These are phyloP conservation scores for Lineus longissimus DNA, from an alignment of 1,140 invertebrate species.

Conservation along the genomic window DNA sequence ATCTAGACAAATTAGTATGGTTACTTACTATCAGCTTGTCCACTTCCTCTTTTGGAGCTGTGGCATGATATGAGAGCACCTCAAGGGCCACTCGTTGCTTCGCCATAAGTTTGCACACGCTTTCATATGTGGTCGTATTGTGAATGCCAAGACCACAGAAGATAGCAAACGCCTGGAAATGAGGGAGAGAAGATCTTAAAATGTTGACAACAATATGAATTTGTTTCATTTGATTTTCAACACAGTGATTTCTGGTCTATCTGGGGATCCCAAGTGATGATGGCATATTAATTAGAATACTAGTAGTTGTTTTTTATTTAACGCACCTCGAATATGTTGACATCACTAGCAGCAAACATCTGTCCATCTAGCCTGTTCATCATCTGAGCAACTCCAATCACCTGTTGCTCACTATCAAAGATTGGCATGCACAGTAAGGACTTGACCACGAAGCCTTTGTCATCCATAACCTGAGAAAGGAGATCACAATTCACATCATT, in stretches of 20 bases:
- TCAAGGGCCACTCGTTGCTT: conserved; percentile 94
- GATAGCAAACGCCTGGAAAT: conserved; percentile 95
- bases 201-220: neutral
- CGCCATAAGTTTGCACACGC: conserved; percentile 74
- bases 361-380: conserved; percentile 88
- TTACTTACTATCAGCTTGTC: conserved; percentile 58
- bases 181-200: conserved; percentile 40
- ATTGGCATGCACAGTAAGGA: conserved; percentile 91
- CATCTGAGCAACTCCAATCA: conserved; percentile 88
- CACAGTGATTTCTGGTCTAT: too few species aligned
- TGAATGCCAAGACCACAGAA: conserved; percentile 95
- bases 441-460: conserved; percentile 70
- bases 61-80: conserved; percentile 92
- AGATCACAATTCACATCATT: neutral
- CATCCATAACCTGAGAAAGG: conserved; percentile 27
- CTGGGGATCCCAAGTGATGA: too few species aligned
- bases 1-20: neutral
- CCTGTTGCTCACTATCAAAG: conserved; percentile 71
- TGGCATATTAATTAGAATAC: too few species aligned
- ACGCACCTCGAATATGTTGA: conserved; percentile 61
- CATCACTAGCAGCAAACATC: conserved; percentile 82
- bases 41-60: conserved; percentile 82
- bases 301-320: too few species aligned
- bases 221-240: too few species aligned
- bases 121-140: conserved; percentile 95